Percentiles rank a stretch among this genome's conserved stretches.
Conservation (phyloP, 1,140 invertebrate genomes). For the Pogonognathellus flavescens region DNA sequence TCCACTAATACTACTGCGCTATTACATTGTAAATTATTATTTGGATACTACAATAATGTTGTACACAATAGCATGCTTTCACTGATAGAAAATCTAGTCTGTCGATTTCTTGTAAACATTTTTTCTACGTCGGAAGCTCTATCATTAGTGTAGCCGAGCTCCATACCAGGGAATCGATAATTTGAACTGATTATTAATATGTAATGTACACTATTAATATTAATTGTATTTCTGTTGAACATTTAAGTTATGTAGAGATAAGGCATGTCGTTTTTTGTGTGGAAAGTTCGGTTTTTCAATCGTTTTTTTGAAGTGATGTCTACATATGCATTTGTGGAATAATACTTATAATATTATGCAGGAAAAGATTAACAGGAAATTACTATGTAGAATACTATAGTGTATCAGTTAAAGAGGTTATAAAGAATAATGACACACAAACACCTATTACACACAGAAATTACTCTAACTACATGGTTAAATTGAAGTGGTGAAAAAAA, state of each 20-base stretch:
- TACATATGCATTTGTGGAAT: neutral
- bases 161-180: constrained; percentile 26
- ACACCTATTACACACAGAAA: neutral
- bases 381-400: neutral
- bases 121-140: constrained; percentile 5
- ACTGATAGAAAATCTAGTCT: constrained; percentile 48
- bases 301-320: neutral
- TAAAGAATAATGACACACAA: too few species aligned
- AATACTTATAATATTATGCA: neutral
- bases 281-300: constrained; percentile 17
- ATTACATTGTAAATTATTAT: constrained; percentile 43
- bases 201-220: neutral
- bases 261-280: neutral
- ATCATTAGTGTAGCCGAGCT: constrained; percentile 23
- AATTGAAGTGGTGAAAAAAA: constrained; percentile 21
- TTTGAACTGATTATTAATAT: constrained; percentile 35
- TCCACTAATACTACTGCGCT: constrained; percentile 37
- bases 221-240: constrained; percentile 10
- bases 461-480: neutral
- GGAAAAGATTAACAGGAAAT: too few species aligned
- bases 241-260: constrained; percentile 8
- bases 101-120: constrained; percentile 40
- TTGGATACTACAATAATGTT: constrained; percentile 24
- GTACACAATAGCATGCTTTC: constrained; percentile 44
- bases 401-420: neutral